Evolutionary conservation across 2,888 invertebrate species (phyloP), one percentile per base, ranked within the genome.

Genomic region (Hirtodrosophila cameraria): DNA sequence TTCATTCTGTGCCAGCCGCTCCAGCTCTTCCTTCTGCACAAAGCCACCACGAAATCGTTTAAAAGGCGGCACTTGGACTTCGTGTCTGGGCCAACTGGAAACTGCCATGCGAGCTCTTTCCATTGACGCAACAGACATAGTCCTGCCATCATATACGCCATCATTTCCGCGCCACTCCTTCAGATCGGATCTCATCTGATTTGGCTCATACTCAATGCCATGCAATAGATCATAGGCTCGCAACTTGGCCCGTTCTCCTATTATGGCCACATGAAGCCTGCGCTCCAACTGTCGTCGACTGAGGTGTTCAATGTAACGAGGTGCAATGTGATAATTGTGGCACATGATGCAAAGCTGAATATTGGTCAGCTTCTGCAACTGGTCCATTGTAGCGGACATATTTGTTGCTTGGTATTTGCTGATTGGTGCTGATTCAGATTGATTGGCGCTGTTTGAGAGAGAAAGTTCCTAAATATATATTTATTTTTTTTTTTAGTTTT

Each of bases 231-330:
- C 28, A 9, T 23, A 31, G 1, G 66, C 85, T 0, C 46, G 50
- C 11, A 38, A 2, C 5, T 28, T 48, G 35, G 86, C 80, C 0
- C 70, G 48, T 9, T 80, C 81, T 2, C 20, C 36, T 35, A 80
- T 50, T 1, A 80, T 58, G 3, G 73, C 86, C 25, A 84, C 48
- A 5, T 70, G 74, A 11, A 80, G 30, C 5, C 49, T 39, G 0
- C 63, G 58, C 35, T 81, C 84, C 33, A 73, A 11, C 1, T 54
- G 23, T 0, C 64, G 54, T 0, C 80, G 66, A 8, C 36, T 59
- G 0, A 13, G 30, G 1, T 23, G 15, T 2, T 31, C 42, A 2
- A 57, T 23, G 0, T 31, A 28, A 1, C 18, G 27, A 5, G 55
- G 30, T 2, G 53, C 13, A 20, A 80, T 28, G 5, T 33, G 9